Evolutionary conservation across 2,888 invertebrate species (phyloP).

Genomic region (Diarsia rubi): DNA sequence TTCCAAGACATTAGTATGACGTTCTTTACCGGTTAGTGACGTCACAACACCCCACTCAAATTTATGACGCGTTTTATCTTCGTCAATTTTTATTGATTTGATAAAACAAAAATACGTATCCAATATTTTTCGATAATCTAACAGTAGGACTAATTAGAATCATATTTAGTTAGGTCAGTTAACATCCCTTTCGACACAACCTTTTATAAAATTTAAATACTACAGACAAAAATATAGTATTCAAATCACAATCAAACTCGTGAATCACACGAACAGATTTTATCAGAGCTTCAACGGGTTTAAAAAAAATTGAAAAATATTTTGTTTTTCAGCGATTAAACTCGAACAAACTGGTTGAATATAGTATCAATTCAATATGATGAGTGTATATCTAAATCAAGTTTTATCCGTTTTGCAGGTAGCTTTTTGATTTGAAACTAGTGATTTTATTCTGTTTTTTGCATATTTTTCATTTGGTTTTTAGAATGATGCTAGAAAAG

Average conservation of each 20-base stretch:
- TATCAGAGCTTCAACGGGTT: conserved; percentile 14
- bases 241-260: conserved; percentile 6
- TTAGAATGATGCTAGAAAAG: not conserved
- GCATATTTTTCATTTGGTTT: not conserved
- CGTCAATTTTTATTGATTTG: too few species aligned
- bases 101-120: too few species aligned
- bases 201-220: not conserved
- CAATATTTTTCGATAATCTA: too few species aligned
- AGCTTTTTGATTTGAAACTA: not conserved
- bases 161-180: too few species aligned
- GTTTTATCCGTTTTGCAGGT: not conserved
- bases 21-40: too few species aligned
- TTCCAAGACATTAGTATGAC: too few species aligned
- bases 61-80: too few species aligned
- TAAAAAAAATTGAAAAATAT: conserved; percentile 24
- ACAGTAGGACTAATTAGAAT: too few species aligned
- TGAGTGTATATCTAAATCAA: not conserved
- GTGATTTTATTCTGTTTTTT: not conserved
- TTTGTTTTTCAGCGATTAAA: conserved; percentile 19
- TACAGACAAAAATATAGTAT: not conserved
- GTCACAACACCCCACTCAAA: too few species aligned
- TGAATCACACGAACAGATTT: conserved; percentile 22
- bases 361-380: conserved; percentile 1
- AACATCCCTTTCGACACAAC: too few species aligned
- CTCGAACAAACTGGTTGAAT: not conserved